Evolutionary conservation across 2,888 invertebrate genomes (phyloP), one percentile per base, ranked within the genome.

Genomic region (Muschampia plurimacula): DNA sequence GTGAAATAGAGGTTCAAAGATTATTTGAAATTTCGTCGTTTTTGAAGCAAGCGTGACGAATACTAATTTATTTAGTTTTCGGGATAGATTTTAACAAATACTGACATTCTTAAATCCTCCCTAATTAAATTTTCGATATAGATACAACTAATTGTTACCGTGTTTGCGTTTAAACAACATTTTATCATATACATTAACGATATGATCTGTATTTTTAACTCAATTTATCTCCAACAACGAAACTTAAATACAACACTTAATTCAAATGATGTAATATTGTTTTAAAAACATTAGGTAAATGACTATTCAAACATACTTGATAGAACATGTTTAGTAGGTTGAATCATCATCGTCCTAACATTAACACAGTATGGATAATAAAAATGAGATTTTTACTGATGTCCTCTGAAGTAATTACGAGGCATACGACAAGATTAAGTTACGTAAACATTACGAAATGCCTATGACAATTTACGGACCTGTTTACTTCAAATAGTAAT

Each of bases 401-500:
- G 44, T 44, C 63, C 12, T 64, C 44, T 10, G 44, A 22, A 64
- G 63, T 13, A 64, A 64, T 44, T 22, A n/a, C 39, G 36, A 36
- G 1, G 10, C 39, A 9, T 28, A 64, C 15, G 44, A 28, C 64
- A 36, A 44, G 44, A 44, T 64, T 46, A 46, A 44, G 13, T 64
- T 44, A 64, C 46, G 44, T 64, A 44, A 64, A 69, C 52, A 10
- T 63, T 66, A 66, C 28, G 63, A 72, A 65, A 72, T 66, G 12
- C 36, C 46, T 60, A 68, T 49, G 60, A 60, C 15, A 64, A 28
- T 22, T 57, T 67, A 15, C n/a, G 39, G 10, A 69, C 41, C 44
- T 41, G 41, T 49, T 49, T 71, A 59, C 60, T 49, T 49, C 59
- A 69, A 60, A 64, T 3, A 68, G 64, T 77, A 82, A 80, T 83